phyloP scores from a whole-genome alignment of 2,888 invertebrate species.

The Tetragonula carbonaria region DNA sequence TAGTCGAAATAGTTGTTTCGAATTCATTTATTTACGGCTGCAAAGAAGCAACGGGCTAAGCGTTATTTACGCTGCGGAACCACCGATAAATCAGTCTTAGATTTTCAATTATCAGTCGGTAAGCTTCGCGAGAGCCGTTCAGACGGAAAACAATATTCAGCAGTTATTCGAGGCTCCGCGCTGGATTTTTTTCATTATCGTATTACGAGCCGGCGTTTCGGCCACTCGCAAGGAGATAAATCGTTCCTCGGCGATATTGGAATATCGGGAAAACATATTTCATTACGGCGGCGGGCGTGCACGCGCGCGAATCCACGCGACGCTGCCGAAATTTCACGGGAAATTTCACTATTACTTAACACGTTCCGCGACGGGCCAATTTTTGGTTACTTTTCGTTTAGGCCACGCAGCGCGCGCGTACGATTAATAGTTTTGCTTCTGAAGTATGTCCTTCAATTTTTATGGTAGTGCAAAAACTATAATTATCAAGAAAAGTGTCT shows the following conservation, averaged over 20 bases:
- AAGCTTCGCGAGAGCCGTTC: slow-evolving; percentile 40
- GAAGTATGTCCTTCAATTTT: no score
- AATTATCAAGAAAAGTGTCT: no score
- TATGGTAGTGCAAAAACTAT: no score
- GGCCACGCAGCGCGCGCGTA: no score
- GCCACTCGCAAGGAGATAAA: slow-evolving; percentile 74
- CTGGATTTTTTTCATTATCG: slow-evolving; percentile 74
- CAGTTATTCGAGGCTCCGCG: slow-evolving; percentile 60
- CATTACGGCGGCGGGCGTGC: slow-evolving; percentile 67
- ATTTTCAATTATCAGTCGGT: slow-evolving; percentile 58
- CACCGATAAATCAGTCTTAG: slow-evolving; percentile 53
- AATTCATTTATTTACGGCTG: background rate
- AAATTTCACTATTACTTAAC: background rate
- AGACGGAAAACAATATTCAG: slow-evolving; percentile 64
- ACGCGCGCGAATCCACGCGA: slow-evolving; percentile 48
- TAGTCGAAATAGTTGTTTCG: slow-evolving; percentile 17
- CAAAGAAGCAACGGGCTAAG: background rate
- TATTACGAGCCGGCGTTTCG: slow-evolving; percentile 58
- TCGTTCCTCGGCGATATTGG: slow-evolving; percentile 77
- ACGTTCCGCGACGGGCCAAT: no score
- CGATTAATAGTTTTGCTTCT: no score
- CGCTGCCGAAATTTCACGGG: slow-evolving; percentile 62
- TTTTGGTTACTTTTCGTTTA: no score
- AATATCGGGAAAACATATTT: slow-evolving; percentile 80
- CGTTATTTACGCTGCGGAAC: slow-evolving; percentile 32